phyloP scores from a whole-genome alignment of 1,140 invertebrate genomes.

The Drosophila murphyi region DNA sequence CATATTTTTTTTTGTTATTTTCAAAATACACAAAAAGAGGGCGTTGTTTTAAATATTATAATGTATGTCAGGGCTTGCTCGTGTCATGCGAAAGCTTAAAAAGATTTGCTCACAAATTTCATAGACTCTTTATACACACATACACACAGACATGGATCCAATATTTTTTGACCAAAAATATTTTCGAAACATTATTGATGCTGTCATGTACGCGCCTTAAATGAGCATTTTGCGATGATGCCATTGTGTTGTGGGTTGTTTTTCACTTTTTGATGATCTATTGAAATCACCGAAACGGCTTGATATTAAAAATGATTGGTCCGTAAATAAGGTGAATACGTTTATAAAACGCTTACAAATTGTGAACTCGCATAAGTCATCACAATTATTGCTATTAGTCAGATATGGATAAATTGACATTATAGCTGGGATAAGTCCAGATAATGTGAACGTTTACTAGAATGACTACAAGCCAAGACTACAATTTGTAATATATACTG shows the following conservation, averaged over 20 bases:
- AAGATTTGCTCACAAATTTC: constrained; percentile 70
- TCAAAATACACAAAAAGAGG: constrained; percentile 63
- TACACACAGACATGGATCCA: constrained; percentile 6
- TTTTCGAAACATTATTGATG: constrained; percentile 56
- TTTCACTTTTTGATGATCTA: constrained; percentile 44
- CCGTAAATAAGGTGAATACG: constrained; percentile 54
- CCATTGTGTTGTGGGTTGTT: constrained; percentile 61
- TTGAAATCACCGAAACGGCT: constrained; percentile 6
- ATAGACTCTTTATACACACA: constrained; percentile 26
- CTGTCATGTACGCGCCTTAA: constrained; percentile 78
- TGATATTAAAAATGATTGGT: constrained; percentile 40
- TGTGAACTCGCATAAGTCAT: constrained; percentile 41
- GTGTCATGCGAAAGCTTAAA: constrained; percentile 77
- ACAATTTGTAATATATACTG: too few relatives aligned
- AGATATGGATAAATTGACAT: too few relatives aligned
- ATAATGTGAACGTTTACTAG: constrained; percentile 24
- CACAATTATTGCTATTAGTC: background rate
- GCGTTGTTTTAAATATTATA: constrained; percentile 61
- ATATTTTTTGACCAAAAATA: constrained; percentile 66
- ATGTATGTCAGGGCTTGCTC: constrained; percentile 79
- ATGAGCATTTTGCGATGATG: constrained; percentile 74
- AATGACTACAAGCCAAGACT: too few relatives aligned
- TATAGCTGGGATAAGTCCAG: background rate
- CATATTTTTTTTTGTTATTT: background rate
- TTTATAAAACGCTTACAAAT: constrained; percentile 34